phyloP scores from a whole-genome alignment of 2,113 vertebrate genomes.

The Hippocampus mohnikei region DNA sequence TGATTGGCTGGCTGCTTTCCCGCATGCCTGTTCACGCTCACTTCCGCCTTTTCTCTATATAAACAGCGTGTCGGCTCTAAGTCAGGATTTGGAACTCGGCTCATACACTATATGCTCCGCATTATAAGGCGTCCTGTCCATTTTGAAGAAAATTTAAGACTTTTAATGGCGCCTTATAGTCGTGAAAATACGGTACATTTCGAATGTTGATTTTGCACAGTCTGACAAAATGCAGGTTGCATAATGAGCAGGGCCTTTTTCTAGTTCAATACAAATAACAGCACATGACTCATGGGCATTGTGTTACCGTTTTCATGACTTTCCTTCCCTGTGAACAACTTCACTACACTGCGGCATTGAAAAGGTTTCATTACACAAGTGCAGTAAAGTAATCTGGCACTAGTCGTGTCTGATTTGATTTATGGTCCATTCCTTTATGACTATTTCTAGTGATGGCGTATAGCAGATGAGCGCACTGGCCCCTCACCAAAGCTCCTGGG shows the following conservation, averaged over 20 bases:
- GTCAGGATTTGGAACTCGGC: too few relatives aligned
- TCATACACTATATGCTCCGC: too few relatives aligned
- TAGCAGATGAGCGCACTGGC: conserved; percentile 48
- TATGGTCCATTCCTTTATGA: conserved; percentile 52
- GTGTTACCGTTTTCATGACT: neutral
- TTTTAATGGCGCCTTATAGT: too few relatives aligned
- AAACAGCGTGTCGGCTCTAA: too few relatives aligned
- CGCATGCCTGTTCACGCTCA: too few relatives aligned
- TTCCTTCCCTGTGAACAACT: neutral
- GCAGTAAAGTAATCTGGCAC: conserved; percentile 39
- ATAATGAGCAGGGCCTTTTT: neutral
- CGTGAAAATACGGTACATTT: too few relatives aligned
- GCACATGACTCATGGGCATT: neutral
- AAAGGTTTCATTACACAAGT: conserved; percentile 14
- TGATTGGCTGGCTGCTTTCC: too few relatives aligned
- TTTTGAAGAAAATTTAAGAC: too few relatives aligned
- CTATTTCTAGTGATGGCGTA: conserved; percentile 61
- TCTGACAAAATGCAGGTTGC: neutral
- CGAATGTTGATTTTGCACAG: neutral
- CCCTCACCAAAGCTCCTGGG: conserved; percentile 56
- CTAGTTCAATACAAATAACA: neutral
- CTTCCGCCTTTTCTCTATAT: too few relatives aligned
- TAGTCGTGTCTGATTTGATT: conserved; percentile 33
- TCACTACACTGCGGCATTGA: neutral
- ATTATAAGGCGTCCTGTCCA: too few relatives aligned